These are phyloP conservation scores for Apodemus sylvaticus DNA, from an alignment of 2,113 vertebrate genomes.

Conservation along the genomic window DNA sequence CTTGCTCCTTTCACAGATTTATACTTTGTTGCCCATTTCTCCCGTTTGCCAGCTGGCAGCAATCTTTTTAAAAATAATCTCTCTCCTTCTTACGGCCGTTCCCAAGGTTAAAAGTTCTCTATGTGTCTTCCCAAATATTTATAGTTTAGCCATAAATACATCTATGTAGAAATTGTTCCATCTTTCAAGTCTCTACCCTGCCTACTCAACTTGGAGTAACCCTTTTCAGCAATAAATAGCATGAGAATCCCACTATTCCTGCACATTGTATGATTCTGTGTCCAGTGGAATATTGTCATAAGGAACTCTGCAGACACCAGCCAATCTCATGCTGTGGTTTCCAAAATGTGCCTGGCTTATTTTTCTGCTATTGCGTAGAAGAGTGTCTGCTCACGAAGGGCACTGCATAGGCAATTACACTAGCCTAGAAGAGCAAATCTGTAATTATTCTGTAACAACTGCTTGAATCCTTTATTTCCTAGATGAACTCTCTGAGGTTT, in stretches of 20 bases:
- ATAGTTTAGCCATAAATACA: not conserved
- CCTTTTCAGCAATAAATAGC: not conserved
- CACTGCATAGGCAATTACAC: conserved; percentile 7
- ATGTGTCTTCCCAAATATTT: conserved; percentile 26
- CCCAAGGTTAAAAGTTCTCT: conserved; percentile 12
- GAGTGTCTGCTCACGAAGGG: conserved; percentile 12
- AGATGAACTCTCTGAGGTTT: conserved; percentile 46
- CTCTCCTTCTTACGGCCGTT: not conserved
- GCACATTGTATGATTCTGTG: not conserved
- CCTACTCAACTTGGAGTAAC: not conserved
- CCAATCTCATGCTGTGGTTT: not conserved
- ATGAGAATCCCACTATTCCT: not conserved
- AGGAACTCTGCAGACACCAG: not conserved
- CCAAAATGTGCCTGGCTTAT: conserved; percentile 4
- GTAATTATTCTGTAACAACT: conserved; percentile 65
- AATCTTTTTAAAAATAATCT: not conserved
- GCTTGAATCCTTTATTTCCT: conserved; percentile 52
- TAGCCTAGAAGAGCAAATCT: conserved; percentile 41
- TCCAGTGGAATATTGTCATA: not conserved
- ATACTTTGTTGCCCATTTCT: conserved; percentile 1
- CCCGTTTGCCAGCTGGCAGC: not conserved
- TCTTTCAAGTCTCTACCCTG: conserved; percentile 44
- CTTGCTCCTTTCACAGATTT: not conserved
- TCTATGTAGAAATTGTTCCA: conserved; percentile 1
- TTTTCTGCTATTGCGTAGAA: conserved; percentile 29